Percentiles rank a stretch among this genome's conserved stretches.
Conservation (phyloP, 2,113 vertebrate genomes). For the Channa maculata region DNA sequence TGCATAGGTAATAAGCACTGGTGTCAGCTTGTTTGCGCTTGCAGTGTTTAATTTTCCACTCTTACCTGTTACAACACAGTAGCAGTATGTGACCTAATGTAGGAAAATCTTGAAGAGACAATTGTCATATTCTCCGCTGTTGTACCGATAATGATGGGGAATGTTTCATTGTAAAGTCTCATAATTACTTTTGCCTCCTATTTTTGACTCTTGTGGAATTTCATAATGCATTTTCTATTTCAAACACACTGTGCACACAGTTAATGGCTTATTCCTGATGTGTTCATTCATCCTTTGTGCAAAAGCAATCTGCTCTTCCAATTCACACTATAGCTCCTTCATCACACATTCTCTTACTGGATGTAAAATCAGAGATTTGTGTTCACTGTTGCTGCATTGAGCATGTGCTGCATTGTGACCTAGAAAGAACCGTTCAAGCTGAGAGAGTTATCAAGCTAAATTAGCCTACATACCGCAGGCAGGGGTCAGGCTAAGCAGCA, state of each 20-base stretch:
- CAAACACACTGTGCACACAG: constrained; percentile 60
- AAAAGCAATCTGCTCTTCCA: constrained; percentile 75
- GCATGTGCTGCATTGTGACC: constrained; percentile 76
- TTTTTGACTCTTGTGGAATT: constrained; percentile 41
- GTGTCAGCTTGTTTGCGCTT: constrained; percentile 14
- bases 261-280: constrained; percentile 75
- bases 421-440: constrained; percentile 71
- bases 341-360: constrained; percentile 55
- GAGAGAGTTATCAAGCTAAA: constrained; percentile 74
- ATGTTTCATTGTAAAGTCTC: constrained; percentile 51
- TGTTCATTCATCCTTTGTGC: constrained; percentile 77
- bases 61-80: background rate
- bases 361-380: constrained; percentile 65
- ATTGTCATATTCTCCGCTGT: background rate
- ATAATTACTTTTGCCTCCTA: constrained; percentile 59
- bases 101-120: background rate
- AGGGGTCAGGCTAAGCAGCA: constrained; percentile 49
- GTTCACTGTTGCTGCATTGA: constrained; percentile 67
- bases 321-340: constrained; percentile 70
- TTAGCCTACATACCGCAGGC: constrained; percentile 63
- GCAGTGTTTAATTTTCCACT: background rate
- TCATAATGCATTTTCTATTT: constrained; percentile 62
- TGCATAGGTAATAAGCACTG: background rate
- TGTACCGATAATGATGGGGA: background rate
- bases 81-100: background rate